Evolutionary conservation across 2,113 vertebrate species (phyloP).

Genomic region (Podarcis raffonei): DNA sequence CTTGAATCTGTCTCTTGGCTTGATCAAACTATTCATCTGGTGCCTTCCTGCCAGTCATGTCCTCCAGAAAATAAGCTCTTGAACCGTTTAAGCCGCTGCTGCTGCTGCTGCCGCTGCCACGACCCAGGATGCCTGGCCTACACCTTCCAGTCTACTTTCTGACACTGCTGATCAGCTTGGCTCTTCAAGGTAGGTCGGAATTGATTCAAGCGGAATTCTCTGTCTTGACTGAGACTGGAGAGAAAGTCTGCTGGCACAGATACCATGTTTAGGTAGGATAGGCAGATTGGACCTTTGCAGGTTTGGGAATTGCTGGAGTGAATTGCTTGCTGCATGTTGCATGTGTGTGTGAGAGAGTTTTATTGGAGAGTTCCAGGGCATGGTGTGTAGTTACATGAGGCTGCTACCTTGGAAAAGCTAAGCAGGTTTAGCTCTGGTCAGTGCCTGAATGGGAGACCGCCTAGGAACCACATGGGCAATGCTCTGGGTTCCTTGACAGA

Average conservation of each 20-base stretch:
- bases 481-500: no score
- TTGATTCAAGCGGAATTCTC: not conserved
- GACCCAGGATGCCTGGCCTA: not conserved
- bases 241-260: not conserved
- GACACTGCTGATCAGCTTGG: not conserved
- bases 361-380: no score
- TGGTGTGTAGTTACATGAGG: no score
- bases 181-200: slow-evolving; percentile 1
- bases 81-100: not conserved
- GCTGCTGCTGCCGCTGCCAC: no score
- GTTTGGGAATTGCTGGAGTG: not conserved
- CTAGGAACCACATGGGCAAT: no score
- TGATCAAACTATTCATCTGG: not conserved
- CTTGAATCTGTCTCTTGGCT: no score
- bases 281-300: not conserved
- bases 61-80: not conserved
- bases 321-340: no score
- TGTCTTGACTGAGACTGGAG: not conserved
- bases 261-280: no score
- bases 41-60: not conserved
- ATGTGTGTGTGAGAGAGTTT: no score
- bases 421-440: no score
- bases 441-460: no score
- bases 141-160: not conserved
- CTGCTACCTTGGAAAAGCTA: no score